Evolutionary conservation across 2,113 vertebrate species (phyloP).

Genomic region (Propithecus coquereli): DNA sequence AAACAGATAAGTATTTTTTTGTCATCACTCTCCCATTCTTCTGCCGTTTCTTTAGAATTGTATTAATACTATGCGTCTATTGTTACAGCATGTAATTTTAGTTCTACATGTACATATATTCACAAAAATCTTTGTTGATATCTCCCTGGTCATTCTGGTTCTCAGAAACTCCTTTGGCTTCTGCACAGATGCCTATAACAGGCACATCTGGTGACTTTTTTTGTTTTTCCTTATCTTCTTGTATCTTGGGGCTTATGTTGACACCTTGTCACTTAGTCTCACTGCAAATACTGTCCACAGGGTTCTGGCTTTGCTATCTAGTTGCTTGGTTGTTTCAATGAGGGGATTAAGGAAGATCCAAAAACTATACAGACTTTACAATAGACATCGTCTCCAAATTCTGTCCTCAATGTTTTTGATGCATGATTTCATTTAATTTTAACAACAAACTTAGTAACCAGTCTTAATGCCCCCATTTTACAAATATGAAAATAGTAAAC

Average conservation of each 20-base stretch:
- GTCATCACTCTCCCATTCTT: not conserved
- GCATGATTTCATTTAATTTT: not conserved
- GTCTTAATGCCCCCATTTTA: not conserved
- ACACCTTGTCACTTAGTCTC: not conserved
- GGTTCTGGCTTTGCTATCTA: not conserved
- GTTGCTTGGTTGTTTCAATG: not conserved
- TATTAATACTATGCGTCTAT: not conserved
- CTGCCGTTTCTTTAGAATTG: not conserved
- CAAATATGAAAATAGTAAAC: not conserved
- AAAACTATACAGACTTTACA: not conserved
- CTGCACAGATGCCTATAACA: not conserved
- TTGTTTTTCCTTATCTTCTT: not conserved
- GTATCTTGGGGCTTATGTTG: fast-evolving
- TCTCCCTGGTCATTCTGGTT: not conserved
- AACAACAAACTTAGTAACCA: not conserved
- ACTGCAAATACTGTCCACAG: not conserved
- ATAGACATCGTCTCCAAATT: not conserved
- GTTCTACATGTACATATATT: not conserved
- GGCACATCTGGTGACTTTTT: not conserved
- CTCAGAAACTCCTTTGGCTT: not conserved
- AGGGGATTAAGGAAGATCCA: not conserved
- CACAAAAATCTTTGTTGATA: not conserved
- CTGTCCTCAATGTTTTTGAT: not conserved
- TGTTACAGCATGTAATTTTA: not conserved
- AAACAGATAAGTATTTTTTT: not conserved